A percentile compares a stretch with the other conserved stretches of the same genome.
Conservation (phyloP, 2,888 invertebrate species). For the Colletes collaris region DNA sequence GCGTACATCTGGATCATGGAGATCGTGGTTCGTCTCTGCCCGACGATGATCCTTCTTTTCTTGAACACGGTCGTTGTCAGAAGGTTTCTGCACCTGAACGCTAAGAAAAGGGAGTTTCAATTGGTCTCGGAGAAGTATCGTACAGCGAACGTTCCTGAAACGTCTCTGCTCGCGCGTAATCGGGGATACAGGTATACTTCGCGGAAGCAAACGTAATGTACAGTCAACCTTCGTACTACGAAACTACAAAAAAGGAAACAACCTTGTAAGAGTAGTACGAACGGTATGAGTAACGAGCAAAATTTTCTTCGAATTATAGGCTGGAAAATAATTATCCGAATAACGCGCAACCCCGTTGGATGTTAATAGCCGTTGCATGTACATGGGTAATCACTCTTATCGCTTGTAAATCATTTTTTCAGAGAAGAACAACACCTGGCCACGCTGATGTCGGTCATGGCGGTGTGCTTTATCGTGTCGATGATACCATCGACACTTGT, state of each 20-base stretch:
- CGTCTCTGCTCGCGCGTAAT: conserved; percentile 52
- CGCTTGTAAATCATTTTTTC: conserved; percentile 32
- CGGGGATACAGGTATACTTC: conserved; percentile 52
- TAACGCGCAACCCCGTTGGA: not conserved
- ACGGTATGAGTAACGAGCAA: not conserved
- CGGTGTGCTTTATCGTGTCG: conserved; percentile 51
- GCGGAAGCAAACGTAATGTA: not conserved
- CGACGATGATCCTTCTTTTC: conserved; percentile 50
- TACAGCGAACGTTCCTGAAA: conserved; percentile 43
- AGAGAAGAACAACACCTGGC: conserved; percentile 64
- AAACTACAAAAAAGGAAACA: too few species aligned
- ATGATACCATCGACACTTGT: conserved; percentile 53
- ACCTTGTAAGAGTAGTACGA: too few species aligned
- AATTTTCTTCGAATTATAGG: not conserved
- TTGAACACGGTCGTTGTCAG: conserved; percentile 58
- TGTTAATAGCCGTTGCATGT: conserved; percentile 12
- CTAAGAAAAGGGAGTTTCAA: conserved; percentile 55
- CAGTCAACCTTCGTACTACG: too few species aligned
- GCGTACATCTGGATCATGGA: conserved; percentile 61
- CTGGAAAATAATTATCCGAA: not conserved
- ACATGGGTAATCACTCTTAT: conserved; percentile 9
- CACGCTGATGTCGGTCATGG: conserved; percentile 60
- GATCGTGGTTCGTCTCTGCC: conserved; percentile 44
- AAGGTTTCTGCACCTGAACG: conserved; percentile 57
- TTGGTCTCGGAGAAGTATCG: conserved; percentile 58